Evolutionary conservation across 2,113 vertebrate species (phyloP).

Genomic region (Sceloporus tristichus): DNA sequence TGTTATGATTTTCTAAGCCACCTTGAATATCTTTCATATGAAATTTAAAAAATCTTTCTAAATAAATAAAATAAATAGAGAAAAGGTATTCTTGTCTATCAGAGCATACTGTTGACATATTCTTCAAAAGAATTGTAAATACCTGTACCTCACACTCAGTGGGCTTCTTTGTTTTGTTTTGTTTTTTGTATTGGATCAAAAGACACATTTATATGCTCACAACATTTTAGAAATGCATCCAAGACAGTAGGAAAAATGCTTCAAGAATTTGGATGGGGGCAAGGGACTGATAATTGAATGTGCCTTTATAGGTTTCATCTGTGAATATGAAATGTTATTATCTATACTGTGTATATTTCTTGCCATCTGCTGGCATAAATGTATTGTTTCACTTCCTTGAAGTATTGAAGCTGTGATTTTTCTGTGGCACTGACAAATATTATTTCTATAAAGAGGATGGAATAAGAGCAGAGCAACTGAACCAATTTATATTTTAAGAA

Average conservation of each 20-base stretch:
- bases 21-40: neutral
- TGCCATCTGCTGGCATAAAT: conserved; percentile 64
- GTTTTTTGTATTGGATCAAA: neutral
- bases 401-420: neutral
- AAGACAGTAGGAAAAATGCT: neutral
- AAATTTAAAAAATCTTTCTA: neutral
- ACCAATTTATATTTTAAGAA: neutral
- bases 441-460: neutral
- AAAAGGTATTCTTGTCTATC: neutral
- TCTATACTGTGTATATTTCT: neutral
- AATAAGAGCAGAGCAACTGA: neutral
- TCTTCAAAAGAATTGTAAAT: neutral
- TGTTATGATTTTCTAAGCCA: neutral
- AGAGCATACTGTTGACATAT: neutral
- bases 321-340: neutral
- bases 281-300: neutral
- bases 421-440: neutral
- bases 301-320: neutral
- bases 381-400: neutral
- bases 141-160: neutral
- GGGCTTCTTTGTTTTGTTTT: neutral
- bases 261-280: neutral
- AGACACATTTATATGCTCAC: neutral
- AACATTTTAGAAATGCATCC: neutral
- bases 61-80: neutral